A percentile compares a stretch with the other conserved stretches of the same genome.
Evolutionary conservation across 2,888 invertebrate genomes (phyloP).

Genomic region (Drosophila maculinotata): DNA sequence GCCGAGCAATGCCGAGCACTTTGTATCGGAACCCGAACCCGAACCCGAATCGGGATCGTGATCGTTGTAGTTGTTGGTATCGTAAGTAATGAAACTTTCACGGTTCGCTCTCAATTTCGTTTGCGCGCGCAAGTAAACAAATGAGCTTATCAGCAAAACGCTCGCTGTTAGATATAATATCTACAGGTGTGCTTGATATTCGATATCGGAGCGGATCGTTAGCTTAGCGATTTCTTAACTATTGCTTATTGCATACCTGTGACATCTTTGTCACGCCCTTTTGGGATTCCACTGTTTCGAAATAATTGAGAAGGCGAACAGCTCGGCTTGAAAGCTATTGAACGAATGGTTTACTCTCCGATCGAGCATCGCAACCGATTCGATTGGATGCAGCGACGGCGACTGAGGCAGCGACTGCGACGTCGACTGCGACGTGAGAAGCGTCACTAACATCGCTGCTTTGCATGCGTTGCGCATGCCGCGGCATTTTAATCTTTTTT

Average conservation of each 20-base stretch:
- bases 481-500: conserved; percentile 57
- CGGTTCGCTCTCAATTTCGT: conserved; percentile 68
- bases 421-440: conserved; percentile 12
- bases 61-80: conserved; percentile 27
- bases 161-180: conserved; percentile 14
- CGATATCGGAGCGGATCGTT: background rate
- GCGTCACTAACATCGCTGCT: conserved; percentile 57
- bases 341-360: conserved; percentile 60
- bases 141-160: conserved; percentile 30
- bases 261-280: conserved; percentile 64
- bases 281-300: background rate
- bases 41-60: conserved; percentile 37
- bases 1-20: conserved; percentile 17
- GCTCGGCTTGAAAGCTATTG: conserved; percentile 63
- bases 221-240: no score
- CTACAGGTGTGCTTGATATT: no score
- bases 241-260: conserved; percentile 57
- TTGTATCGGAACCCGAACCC: no score
- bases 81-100: conserved; percentile 55
- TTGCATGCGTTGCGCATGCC: conserved; percentile 71
- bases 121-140: conserved; percentile 33
- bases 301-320: conserved; percentile 9
- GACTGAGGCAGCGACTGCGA: conserved; percentile 2
- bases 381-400: conserved; percentile 18
- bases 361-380: conserved; percentile 50